Evolutionary conservation across 2,888 invertebrate species (phyloP), one percentile per base, ranked within the genome.

Genomic region (Ferrisia virgata): DNA sequence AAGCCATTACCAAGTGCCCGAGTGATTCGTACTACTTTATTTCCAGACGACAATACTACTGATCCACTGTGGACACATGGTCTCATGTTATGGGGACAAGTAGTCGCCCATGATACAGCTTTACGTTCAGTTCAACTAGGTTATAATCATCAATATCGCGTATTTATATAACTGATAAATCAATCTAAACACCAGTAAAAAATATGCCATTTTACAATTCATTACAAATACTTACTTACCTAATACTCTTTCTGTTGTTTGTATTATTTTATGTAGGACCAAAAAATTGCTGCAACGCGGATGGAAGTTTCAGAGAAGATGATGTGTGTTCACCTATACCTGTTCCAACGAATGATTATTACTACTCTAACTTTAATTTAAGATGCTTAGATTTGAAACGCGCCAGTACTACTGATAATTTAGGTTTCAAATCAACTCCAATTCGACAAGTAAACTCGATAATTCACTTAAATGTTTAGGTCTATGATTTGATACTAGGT

Each of bases 51-150:
- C 53, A 91, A 92, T 86, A 88, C 93, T 4, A 90, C 93, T 6
- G 95, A 95, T 89, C 92, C 92, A 0, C 88, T 92, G 85, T 94
- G 91, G 89, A 94, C 93, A 25, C 89, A 95, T 11, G 92, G 92
- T 76, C 92, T 95, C 43, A 93, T 94, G 91, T 94, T 94, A 87
- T 94, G 93, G 90, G 94, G 94, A 0, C 94, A 94, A 89, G 92
- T 94, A 85, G 90, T 94, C 22, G 93, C 94, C 1, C 94, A 94
- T 88, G 94, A 94, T 87, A 93, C 94, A 92, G 85, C 86, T 36
- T 64, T 86, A 8, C 84, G 85, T 33, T 80, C 84, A 0, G 79
- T 85, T 36, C 85, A 85, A 83, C 64, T 64, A 9, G 85, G 85
- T 85, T 58, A 72, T 78, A 53, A 25, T 58, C 4, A 43, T 15